Evolutionary conservation across 2,797 vertebrate genomes (phyloP).

Genomic region (Arnoldichthys spilopterus): DNA sequence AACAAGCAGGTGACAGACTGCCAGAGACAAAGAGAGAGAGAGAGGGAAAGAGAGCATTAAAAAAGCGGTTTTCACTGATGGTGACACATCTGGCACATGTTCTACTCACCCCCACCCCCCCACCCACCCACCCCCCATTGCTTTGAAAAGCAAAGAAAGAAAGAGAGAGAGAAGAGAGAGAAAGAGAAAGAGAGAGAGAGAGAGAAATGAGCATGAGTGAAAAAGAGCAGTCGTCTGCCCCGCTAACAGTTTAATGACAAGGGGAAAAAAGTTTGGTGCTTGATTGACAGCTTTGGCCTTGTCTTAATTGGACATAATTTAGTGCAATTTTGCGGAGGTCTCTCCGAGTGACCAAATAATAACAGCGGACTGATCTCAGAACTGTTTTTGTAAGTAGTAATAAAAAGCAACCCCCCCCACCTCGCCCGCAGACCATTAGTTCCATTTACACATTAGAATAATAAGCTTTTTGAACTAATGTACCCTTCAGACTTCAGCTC

Average conservation of each 20-base stretch:
- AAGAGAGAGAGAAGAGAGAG: too few relatives aligned
- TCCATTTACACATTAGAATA: conserved; percentile 87
- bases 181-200: conserved; percentile 41
- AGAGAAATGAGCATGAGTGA: conserved; percentile 38
- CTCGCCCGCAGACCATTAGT: conserved; percentile 77
- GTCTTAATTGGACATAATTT: conserved; percentile 98
- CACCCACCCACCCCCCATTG: conserved; percentile 66
- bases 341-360: conserved; percentile 84
- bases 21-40: conserved; percentile 63
- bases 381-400: conserved; percentile 85
- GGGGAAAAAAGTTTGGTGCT: conserved; percentile 79
- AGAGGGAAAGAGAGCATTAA: conserved; percentile 35
- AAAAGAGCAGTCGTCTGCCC: conserved; percentile 49
- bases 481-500: conserved; percentile 75
- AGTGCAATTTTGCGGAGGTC: conserved; percentile 90
- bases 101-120: conserved; percentile 72
- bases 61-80: conserved; percentile 65
- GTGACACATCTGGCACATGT: conserved; percentile 86
- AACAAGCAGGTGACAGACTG: conserved; percentile 88
- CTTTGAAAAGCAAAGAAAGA: conserved; percentile 42
- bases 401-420: conserved; percentile 73
- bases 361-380: conserved; percentile 82
- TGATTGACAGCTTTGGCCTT: conserved; percentile 95
- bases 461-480: conserved; percentile 84
- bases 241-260: conserved; percentile 82